Base-by-base conservation (phyloP, 2,888 invertebrate species). In the Drosophila ustulata region DNA sequence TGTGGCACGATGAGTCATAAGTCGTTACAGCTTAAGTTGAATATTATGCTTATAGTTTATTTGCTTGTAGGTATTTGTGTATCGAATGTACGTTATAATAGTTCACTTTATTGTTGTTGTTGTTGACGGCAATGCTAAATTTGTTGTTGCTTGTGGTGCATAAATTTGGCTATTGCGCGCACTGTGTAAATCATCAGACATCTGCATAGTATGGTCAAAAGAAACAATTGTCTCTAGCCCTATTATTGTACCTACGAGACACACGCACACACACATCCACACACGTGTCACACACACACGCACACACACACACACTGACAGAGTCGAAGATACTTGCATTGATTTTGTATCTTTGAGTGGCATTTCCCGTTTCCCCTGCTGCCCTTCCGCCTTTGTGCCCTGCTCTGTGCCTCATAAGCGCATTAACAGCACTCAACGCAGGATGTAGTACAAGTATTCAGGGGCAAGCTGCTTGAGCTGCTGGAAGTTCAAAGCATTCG, bases 171-270 rank as follows among this genome's bases (percentile, higher is more conserved):
- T 51, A 66, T 82, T 75, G 43, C 65, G 69, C 82, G 63, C 67
- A 46, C 45, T 32, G 47, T 47, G 61, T 72, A 91, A 91, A 91
- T 91, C 91, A 90, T 91, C 91, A 91, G 85, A 91, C 91, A 91
- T 90, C 91, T 91, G 91, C 91, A 88, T 91, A 91, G 91, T 91
- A 91, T 91, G 91, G 91, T 91, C 91, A 91, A 89, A 91, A 91
- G 91, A 91, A 90, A 91, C 66, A 66, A 72, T 70, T 45, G 51
- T 43, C 76, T 67, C 30, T 49, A 41, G 39, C 13, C 7, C 39
- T 66, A 26, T 37, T 50, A 47, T 9, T 18, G n/a, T 25, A 2
- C 18, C 37, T 30, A n/a, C 3, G 23, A 28, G 30, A 25, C n/a
- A 18, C 25, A 26, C 51, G 34, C n/a, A 26, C 37, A 25, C 26